Evolutionary conservation across 2,113 vertebrate genomes (phyloP).

Genomic region (Ameiurus melas): DNA sequence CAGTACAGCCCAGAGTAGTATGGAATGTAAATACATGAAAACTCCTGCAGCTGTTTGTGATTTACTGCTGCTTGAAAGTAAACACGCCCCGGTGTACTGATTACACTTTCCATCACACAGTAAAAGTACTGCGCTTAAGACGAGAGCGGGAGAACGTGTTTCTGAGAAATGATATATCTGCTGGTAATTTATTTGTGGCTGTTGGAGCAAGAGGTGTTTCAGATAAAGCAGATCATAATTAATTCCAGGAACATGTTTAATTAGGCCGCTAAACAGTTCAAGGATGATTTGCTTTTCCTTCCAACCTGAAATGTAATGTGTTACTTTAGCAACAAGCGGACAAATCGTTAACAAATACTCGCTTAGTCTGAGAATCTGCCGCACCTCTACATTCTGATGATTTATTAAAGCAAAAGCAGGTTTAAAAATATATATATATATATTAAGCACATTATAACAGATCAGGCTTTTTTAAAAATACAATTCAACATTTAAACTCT

Average conservation of each 20-base stretch:
- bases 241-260: constrained; percentile 23
- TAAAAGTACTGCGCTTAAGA: not conserved
- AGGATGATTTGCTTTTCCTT: constrained; percentile 16
- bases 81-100: not conserved
- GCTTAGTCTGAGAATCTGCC: not conserved
- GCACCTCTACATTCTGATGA: constrained; percentile 5
- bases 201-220: not conserved
- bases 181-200: constrained; percentile 8
- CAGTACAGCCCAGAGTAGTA: not conserved
- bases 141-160: not conserved
- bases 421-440: no score
- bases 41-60: not conserved
- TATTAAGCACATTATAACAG: not conserved
- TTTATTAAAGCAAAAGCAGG: constrained; percentile 27
- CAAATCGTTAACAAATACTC: constrained; percentile 37
- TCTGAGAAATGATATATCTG: not conserved
- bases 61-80: not conserved
- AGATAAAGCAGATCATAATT: constrained; percentile 1
- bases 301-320: constrained; percentile 4
- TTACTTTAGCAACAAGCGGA: constrained; percentile 20
- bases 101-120: not conserved
- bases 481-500: not conserved
- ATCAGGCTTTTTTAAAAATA: not conserved
- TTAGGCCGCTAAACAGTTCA: constrained; percentile 4
- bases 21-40: not conserved